Conservation (phyloP, 2,797 vertebrate species). For the Notolabrus celidotus region DNA sequence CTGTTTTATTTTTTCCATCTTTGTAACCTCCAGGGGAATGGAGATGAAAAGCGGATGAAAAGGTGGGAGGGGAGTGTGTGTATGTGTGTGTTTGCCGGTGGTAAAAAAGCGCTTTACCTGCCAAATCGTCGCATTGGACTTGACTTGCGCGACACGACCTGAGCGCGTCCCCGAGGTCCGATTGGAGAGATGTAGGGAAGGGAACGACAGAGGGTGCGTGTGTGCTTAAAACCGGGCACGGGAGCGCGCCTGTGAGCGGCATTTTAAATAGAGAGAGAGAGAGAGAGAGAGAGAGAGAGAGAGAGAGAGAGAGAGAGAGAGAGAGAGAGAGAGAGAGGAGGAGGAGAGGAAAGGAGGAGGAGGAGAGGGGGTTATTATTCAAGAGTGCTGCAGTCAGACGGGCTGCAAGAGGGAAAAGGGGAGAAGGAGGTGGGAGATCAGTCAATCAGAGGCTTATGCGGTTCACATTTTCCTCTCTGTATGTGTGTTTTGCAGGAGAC, state of each 20-base stretch:
- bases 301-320: not conserved
- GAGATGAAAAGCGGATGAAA: constrained; percentile 17
- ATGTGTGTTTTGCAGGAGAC: constrained; percentile 33
- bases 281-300: not conserved
- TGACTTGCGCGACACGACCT: constrained; percentile 36
- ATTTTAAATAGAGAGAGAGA: constrained; percentile 58
- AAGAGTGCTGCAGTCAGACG: constrained; percentile 73
- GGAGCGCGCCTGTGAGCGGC: constrained; percentile 68
- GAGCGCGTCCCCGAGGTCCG: constrained; percentile 44
- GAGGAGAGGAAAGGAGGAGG: constrained; percentile 9
- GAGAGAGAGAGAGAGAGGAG: too few relatives aligned
- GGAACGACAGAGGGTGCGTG: constrained; percentile 5
- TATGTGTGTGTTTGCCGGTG: constrained; percentile 7
- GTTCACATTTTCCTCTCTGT: constrained; percentile 6
- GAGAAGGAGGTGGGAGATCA: constrained; percentile 45
- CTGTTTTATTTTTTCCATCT: constrained; percentile 1
- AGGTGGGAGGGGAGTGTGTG: not conserved
- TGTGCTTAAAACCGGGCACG: constrained; percentile 49
- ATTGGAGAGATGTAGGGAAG: constrained; percentile 6
- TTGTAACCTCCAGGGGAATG: constrained; percentile 23
- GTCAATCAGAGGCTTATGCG: constrained; percentile 49
- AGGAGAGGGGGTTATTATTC: constrained; percentile 63
- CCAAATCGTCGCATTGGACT: constrained; percentile 53
- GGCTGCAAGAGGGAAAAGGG: constrained; percentile 24
- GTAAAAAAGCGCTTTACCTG: constrained; percentile 50